Base-by-base conservation (phyloP, 2,113 vertebrate genomes). In the Megaleporinus macrocephalus region DNA sequence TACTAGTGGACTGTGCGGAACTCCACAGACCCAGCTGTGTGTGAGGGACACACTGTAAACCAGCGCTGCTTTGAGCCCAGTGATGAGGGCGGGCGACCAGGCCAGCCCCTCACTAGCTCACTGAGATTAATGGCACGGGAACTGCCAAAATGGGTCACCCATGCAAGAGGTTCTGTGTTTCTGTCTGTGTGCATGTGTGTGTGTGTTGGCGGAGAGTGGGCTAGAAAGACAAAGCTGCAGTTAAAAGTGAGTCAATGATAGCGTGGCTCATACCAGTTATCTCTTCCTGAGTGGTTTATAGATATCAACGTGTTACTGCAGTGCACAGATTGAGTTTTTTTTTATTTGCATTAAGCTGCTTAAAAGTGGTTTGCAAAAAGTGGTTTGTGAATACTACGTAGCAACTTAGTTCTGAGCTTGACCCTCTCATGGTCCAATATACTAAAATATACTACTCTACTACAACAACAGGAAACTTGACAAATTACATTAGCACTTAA, bases 111-210 rank as follows among this genome's bases (percentile, higher is more conserved):
- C 44, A 20, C 84, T 29, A 57, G 44, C 76, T 88, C 86, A 88
- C 79, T 51, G 85, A 93, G 93, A 94, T 93, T 87, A 93, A 95
- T 94, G 89, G 84, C 84, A 84, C 84, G 57, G 49, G 72, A 76
- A 78, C 61, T 76, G 49, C 76, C 70, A 86, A 95, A 93, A 81
- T 94, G 88, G 93, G 94, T 93, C 93, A 94, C 29, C 86, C 73
- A 76, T 26, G 61, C 51, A 27, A 68, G 47, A n/a, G 63, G 30
- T 22, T 62, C 26, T 82, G 57, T 18, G n/a, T 11, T 9, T 33
- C 9, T 22, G 65, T n/a, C 80, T 29, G 10, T 72, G 51, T 12
- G 81, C 41, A 57, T 71, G 65, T 82, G 66, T 12, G 81, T 51
- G 65, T 71, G 65, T 82, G 66, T 41, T n/a, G 33, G 49, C 3